Percentiles rank a stretch among this genome's conserved stretches.
Evolutionary conservation across 2,113 vertebrate species (phyloP).

Genomic region (Xenopus borealis): DNA sequence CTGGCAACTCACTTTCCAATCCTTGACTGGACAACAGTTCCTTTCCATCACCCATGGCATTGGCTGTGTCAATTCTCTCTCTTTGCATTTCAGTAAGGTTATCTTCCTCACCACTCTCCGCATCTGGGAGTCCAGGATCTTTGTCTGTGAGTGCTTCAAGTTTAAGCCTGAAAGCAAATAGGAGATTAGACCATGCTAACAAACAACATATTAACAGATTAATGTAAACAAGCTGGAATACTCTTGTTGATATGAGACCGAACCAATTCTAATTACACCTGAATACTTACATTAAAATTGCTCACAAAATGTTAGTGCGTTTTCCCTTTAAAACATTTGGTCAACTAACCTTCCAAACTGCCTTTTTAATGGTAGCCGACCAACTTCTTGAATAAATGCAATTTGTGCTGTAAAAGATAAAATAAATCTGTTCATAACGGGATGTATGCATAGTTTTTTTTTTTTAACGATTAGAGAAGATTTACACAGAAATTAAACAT

Average conservation of each 20-base stretch:
- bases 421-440: too few relatives aligned
- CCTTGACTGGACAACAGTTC: conserved; percentile 59
- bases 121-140: conserved; percentile 68
- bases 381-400: conserved; percentile 87
- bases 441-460: too few relatives aligned
- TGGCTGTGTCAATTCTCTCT: background rate
- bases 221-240: too few relatives aligned
- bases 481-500: background rate
- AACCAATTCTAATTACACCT: too few relatives aligned
- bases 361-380: conserved; percentile 77
- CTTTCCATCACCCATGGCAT: background rate
- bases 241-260: too few relatives aligned
- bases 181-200: background rate
- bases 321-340: too few relatives aligned
- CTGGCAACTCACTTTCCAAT: conserved; percentile 62
- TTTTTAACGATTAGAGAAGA: background rate
- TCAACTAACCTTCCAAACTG: conserved; percentile 73
- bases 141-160: conserved; percentile 83
- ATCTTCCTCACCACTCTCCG: conserved; percentile 59
- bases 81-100: background rate
- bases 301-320: too few relatives aligned
- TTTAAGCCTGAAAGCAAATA: conserved; percentile 66
- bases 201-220: too few relatives aligned
- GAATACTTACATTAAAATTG: too few relatives aligned
- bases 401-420: conserved; percentile 79